These are phyloP conservation scores for Panurus biarmicus DNA, from an alignment of 2,113 vertebrate species.

Conservation along the genomic window DNA sequence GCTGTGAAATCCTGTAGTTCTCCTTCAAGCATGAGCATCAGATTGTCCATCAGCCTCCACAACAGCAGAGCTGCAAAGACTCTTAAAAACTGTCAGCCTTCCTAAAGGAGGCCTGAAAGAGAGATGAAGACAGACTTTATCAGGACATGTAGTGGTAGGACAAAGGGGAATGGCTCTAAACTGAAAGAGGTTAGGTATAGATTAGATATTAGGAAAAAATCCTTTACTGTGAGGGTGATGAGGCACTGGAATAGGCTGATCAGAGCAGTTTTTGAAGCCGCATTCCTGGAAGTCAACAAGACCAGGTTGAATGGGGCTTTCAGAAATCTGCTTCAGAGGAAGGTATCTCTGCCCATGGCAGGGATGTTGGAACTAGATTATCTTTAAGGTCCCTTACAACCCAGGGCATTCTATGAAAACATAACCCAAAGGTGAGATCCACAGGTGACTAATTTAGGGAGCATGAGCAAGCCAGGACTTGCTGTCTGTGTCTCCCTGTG, in stretches of 20 bases:
- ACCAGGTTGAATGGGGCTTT: background rate
- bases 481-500: fast-evolving
- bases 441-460: background rate
- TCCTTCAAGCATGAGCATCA: background rate
- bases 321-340: background rate
- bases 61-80: background rate
- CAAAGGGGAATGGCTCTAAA: background rate
- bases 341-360: background rate
- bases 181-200: background rate
- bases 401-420: background rate
- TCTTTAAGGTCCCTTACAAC: background rate
- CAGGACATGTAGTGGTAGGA: background rate
- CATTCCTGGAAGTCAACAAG: background rate
- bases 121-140: background rate
- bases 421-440: background rate
- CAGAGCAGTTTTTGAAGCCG: background rate
- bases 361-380: background rate
- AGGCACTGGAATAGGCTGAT: background rate
- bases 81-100: background rate
- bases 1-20: background rate
- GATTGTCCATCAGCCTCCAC: background rate
- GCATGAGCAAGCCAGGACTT: background rate
- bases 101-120: background rate
- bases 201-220: background rate
- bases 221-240: background rate